phyloP scores from a whole-genome alignment of 2,797 vertebrate genomes.

The Anas bahamensis region DNA sequence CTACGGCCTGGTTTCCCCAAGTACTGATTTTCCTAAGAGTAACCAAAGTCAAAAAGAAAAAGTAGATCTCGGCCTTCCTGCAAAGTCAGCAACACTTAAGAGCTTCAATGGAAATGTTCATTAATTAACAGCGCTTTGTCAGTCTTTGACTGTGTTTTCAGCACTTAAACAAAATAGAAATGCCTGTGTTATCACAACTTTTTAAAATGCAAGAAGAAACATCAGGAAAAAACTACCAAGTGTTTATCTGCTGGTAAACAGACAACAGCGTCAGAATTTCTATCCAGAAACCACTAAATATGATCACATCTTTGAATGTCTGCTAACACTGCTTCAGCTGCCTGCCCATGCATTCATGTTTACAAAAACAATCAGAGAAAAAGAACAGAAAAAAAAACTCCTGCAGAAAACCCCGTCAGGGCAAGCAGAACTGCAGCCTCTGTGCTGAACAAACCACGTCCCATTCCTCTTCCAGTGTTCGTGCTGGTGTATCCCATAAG shows the following conservation, averaged over 20 bases:
- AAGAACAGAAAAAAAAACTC: not conserved
- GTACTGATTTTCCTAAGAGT: not conserved
- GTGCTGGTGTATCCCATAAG: not conserved
- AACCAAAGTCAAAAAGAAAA: not conserved
- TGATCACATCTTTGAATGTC: not conserved
- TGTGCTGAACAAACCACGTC: accelerated
- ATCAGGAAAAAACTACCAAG: not conserved
- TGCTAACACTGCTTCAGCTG: not conserved
- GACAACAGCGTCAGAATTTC: not conserved
- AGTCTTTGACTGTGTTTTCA: not conserved
- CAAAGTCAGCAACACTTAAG: not conserved
- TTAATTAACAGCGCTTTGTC: not conserved
- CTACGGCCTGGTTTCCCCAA: not conserved
- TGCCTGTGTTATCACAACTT: not conserved
- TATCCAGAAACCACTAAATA: not conserved
- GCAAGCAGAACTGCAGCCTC: not conserved
- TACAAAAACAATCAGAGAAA: not conserved
- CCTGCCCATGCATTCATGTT: not conserved
- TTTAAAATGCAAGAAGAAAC: not conserved
- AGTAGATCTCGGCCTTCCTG: not conserved
- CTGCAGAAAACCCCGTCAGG: not conserved
- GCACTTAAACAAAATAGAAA: not conserved
- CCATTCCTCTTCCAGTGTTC: not conserved
- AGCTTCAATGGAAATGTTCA: not conserved
- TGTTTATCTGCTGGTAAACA: not conserved